Conservation (phyloP, 2,888 invertebrate species). For the Bibio marci region DNA sequence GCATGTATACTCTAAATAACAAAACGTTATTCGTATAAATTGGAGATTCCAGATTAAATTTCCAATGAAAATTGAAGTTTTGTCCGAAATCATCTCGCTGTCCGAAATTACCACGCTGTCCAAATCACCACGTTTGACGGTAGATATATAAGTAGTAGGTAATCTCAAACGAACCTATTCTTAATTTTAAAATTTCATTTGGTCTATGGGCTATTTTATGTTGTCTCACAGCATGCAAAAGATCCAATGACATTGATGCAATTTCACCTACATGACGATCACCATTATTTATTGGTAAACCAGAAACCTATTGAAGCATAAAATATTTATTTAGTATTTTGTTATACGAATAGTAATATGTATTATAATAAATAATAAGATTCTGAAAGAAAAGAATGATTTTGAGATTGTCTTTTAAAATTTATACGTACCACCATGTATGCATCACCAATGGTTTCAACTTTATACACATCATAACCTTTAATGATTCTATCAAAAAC, state of each 20-base stretch:
- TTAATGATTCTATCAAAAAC: constrained; percentile 91
- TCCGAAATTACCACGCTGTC: not conserved
- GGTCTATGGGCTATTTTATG: constrained; percentile 83
- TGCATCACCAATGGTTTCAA: constrained; percentile 74
- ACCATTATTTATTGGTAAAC: constrained; percentile 69
- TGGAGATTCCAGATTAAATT: too few relatives aligned
- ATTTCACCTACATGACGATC: constrained; percentile 82
- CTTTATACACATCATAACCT: constrained; percentile 96
- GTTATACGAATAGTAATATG: not conserved
- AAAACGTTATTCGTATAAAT: too few relatives aligned
- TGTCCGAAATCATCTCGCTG: not conserved
- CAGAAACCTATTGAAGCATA: constrained; percentile 46
- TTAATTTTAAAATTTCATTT: constrained; percentile 69
- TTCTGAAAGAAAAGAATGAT: not conserved
- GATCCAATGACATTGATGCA: constrained; percentile 80
- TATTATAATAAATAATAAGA: too few relatives aligned
- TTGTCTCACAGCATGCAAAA: constrained; percentile 66
- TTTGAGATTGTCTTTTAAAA: not conserved
- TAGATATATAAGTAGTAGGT: too few relatives aligned
- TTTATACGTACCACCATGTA: constrained; percentile 43
- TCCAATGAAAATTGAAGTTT: not conserved
- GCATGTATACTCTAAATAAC: too few relatives aligned
- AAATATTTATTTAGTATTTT: not conserved
- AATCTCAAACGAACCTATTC: constrained; percentile 73
- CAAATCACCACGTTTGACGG: not conserved